Percentiles rank a stretch among this genome's conserved stretches.
phyloP scores from a whole-genome alignment of 2,113 vertebrate species.

The Kobus ellipsiprymnus region DNA sequence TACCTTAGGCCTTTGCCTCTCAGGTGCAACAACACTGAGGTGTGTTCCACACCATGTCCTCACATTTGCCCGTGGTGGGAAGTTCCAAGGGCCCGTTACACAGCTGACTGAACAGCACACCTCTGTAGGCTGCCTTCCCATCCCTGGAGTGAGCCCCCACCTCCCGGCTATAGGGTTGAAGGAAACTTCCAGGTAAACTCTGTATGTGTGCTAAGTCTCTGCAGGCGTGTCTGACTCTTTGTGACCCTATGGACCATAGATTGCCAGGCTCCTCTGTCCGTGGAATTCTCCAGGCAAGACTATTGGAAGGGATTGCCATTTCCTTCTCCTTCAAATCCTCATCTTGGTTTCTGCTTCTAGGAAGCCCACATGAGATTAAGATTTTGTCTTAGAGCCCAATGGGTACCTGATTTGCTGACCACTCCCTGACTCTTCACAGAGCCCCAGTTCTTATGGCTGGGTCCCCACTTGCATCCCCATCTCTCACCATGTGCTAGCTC shows the following conservation, averaged over 20 bases:
- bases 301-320: not conserved
- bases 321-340: not conserved
- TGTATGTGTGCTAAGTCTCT: not conserved
- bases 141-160: not conserved
- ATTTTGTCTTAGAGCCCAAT: not conserved
- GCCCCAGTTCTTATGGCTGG: not conserved
- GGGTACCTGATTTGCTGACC: not conserved
- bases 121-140: not conserved
- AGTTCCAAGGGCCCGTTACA: not conserved
- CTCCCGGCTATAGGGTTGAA: not conserved
- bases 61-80: not conserved
- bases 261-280: not conserved
- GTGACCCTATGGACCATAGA: not conserved
- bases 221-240: not conserved
- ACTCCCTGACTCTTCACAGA: not conserved
- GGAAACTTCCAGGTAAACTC: not conserved
- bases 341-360: not conserved
- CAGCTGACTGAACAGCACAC: not conserved
- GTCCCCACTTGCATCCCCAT: not conserved
- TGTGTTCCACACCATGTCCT: not conserved
- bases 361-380: not conserved
- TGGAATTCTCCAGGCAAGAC: not conserved
- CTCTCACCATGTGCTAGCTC: not conserved
- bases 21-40: not conserved
- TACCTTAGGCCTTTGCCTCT: fast-evolving